Percentiles rank a stretch among this genome's conserved stretches.
Conservation (phyloP, 2,797 vertebrate genomes). For the Tokudaia tokunoshimensis region DNA sequence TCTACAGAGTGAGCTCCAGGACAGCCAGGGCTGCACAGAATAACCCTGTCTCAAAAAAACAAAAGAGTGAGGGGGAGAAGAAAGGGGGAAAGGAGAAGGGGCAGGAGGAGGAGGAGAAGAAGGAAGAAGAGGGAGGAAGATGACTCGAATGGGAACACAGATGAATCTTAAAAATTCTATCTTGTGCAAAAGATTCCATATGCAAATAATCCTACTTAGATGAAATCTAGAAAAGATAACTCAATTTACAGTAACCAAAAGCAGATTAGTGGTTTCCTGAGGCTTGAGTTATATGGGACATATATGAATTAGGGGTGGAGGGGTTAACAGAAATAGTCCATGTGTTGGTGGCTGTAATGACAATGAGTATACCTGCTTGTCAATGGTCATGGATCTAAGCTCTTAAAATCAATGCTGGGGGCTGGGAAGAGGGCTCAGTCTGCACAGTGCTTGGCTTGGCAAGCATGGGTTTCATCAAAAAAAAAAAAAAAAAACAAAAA, state of each 20-base stretch:
- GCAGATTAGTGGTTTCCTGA: not conserved
- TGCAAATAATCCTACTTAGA: not conserved
- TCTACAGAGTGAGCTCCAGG: not conserved
- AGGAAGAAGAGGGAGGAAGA: no score
- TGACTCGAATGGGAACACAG: not conserved
- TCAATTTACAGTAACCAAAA: not conserved
- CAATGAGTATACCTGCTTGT: not conserved
- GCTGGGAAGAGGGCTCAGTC: not conserved
- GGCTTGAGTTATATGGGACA: not conserved
- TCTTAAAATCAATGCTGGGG: not conserved
- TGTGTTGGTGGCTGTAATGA: not conserved
- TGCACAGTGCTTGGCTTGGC: not conserved
- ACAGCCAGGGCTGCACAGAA: not conserved
- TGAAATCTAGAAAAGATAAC: constrained; percentile 21
- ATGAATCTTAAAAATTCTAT: not conserved
- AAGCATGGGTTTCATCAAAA: not conserved
- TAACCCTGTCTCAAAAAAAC: not conserved
- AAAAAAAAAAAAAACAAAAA: not conserved
- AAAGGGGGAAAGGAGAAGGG: no score
- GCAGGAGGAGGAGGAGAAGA: not conserved
- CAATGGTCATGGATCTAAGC: not conserved
- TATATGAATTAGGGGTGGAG: not conserved
- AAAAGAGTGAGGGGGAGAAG: not conserved
- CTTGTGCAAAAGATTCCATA: not conserved
- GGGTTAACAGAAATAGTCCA: not conserved